These are phyloP conservation scores for Enteromius mattozi DNA, from an alignment of 2,797 vertebrate genomes.

Conservation along the genomic window DNA sequence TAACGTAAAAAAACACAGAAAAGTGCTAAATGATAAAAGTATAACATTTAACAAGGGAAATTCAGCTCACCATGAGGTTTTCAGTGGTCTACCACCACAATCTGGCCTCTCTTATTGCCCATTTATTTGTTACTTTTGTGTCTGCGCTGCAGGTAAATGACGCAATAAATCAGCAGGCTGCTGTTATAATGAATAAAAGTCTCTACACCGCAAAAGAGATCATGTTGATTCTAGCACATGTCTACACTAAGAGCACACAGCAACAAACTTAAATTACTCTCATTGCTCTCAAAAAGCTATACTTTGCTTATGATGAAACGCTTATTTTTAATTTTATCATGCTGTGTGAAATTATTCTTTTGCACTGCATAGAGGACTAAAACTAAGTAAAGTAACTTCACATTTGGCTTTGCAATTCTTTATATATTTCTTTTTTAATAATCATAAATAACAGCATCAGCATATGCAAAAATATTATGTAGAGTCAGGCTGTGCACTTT, in stretches of 20 bases:
- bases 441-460: not conserved
- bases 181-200: slow-evolving; percentile 2
- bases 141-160: not conserved
- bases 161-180: slow-evolving; percentile 23
- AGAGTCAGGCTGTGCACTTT: not conserved
- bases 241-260: not conserved
- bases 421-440: not conserved
- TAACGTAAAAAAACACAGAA: too few species aligned
- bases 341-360: not conserved
- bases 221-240: not conserved
- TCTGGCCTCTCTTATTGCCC: not conserved
- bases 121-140: not conserved
- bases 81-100: not conserved
- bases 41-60: not conserved
- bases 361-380: not conserved
- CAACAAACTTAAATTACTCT: not conserved
- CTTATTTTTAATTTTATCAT: not conserved
- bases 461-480: not conserved
- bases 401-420: not conserved
- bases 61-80: not conserved
- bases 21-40: not conserved
- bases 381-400: not conserved
- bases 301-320: not conserved
- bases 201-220: not conserved
- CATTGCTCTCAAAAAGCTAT: not conserved